Evolutionary conservation across 2,797 vertebrate genomes (phyloP).

Genomic region (Melanotaenia trifasciata): DNA sequence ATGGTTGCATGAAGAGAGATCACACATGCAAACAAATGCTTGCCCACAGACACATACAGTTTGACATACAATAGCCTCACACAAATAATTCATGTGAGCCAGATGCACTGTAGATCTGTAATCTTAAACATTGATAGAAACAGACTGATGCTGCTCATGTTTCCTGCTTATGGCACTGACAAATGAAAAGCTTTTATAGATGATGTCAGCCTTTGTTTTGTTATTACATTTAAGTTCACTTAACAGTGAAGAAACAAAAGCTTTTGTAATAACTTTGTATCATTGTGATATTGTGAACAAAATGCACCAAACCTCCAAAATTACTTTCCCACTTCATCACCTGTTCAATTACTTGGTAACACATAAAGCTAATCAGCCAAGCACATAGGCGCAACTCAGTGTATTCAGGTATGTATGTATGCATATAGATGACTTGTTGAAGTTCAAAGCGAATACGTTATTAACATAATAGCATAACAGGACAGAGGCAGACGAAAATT

Average conservation of each 20-base stretch:
- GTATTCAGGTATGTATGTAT: no score
- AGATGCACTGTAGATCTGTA: constrained; percentile 65
- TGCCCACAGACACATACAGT: constrained; percentile 40
- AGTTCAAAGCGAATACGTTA: no score
- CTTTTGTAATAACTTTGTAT: not conserved
- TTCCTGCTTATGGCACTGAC: constrained; percentile 7
- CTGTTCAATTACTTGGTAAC: no score
- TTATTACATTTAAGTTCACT: not conserved
- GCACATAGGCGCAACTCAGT: no score
- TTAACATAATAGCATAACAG: no score
- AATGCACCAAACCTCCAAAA: not conserved
- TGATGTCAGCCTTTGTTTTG: not conserved
- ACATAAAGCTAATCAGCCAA: no score
- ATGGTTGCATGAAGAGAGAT: constrained; percentile 68
- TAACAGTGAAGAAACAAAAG: constrained; percentile 6
- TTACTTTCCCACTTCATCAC: not conserved
- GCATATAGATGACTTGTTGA: no score
- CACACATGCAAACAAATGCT: constrained; percentile 42
- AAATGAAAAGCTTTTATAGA: constrained; percentile 16
- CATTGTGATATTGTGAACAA: not conserved
- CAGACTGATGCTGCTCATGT: constrained; percentile 26
- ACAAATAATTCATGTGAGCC: constrained; percentile 80
- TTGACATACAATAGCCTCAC: constrained; percentile 61
- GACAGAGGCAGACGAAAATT: no score
- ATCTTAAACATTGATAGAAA: constrained; percentile 47